A percentile compares a stretch with the other conserved stretches of the same genome.
Evolutionary conservation across 2,797 vertebrate species (phyloP).

Genomic region (Oreochromis grahami): DNA sequence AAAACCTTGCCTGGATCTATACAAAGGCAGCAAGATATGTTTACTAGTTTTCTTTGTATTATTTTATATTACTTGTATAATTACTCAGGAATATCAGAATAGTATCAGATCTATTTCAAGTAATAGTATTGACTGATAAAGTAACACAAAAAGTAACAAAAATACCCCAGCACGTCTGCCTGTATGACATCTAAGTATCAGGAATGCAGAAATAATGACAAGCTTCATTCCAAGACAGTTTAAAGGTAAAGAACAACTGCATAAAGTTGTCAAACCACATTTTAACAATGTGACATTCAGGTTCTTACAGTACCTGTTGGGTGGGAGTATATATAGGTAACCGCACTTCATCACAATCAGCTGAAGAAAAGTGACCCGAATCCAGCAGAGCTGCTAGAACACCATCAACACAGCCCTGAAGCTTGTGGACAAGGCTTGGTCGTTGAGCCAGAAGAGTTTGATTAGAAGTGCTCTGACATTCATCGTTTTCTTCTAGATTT

Average conservation of each 20-base stretch:
- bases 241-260: neutral
- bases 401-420: constrained; percentile 67
- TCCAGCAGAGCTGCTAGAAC: constrained; percentile 62
- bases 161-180: neutral
- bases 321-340: constrained; percentile 78
- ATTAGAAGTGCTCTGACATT: constrained; percentile 9
- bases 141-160: neutral
- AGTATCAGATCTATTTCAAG: neutral
- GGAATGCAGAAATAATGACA: neutral
- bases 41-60: neutral
- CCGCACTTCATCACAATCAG: constrained; percentile 77
- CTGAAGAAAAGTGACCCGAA: constrained; percentile 67
- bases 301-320: constrained; percentile 77
- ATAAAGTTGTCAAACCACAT: neutral
- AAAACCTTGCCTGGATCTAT: neutral
- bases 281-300: neutral
- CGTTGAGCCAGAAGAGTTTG: constrained; percentile 69
- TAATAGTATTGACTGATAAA: neutral
- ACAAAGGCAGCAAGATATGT: neutral
- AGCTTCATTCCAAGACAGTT: neutral
- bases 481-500: neutral
- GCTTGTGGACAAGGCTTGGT: constrained; percentile 69
- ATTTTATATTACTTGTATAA: neutral
- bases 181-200: neutral
- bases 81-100: neutral